phyloP scores from a whole-genome alignment of 2,113 vertebrate species.

The Greenwoodochromis staneri region DNA sequence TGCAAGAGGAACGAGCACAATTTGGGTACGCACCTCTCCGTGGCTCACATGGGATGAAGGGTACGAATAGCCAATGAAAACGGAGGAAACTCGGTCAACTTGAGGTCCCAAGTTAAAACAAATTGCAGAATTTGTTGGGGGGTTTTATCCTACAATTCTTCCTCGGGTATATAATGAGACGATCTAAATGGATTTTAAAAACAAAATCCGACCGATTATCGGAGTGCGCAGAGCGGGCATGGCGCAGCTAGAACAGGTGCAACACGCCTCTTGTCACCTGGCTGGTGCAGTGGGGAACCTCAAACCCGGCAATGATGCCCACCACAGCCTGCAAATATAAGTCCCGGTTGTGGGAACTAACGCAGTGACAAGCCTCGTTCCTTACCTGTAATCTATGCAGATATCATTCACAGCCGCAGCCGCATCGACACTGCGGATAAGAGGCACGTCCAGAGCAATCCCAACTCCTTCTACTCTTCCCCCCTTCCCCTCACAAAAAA shows the following conservation, averaged over 20 bases:
- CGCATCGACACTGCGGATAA: slow-evolving; percentile 80
- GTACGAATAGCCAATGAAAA: background rate
- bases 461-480: slow-evolving; percentile 61
- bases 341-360: background rate
- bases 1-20: background rate
- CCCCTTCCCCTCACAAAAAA: background rate
- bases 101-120: background rate
- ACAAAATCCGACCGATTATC: background rate
- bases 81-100: background rate
- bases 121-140: background rate
- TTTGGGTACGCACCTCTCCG: background rate
- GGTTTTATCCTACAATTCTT: background rate
- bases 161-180: background rate
- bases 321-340: background rate
- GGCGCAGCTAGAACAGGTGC: slow-evolving; percentile 63
- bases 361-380: background rate
- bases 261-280: slow-evolving; percentile 58
- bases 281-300: slow-evolving; percentile 35
- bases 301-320: background rate
- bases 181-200: background rate
- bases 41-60: slow-evolving; percentile 13
- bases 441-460: slow-evolving; percentile 66
- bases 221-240: slow-evolving; percentile 36
- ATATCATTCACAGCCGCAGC: slow-evolving; percentile 72
- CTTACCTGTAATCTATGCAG: slow-evolving; percentile 77